Percentiles rank a stretch among this genome's conserved stretches.
Conservation (phyloP, 2,888 invertebrate genomes). For the Quadroppia sp. region DNA sequence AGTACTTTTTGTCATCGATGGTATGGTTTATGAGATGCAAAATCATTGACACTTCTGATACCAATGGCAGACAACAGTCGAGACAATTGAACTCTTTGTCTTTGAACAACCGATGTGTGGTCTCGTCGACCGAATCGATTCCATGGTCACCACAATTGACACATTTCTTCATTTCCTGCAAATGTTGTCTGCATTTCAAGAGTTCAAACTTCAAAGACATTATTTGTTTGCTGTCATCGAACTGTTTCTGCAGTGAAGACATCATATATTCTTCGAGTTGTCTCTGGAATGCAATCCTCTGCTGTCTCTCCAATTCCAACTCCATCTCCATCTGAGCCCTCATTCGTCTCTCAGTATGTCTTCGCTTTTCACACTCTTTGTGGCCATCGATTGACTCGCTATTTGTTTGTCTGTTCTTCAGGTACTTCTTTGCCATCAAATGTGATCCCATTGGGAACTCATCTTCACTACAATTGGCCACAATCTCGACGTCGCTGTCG, state of each 20-base stretch:
- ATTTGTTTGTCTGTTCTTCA: neutral
- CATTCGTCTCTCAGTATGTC: neutral
- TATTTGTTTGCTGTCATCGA: constrained; percentile 17
- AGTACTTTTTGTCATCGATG: constrained; percentile 4
- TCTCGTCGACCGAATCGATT: neutral
- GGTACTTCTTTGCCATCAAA: constrained; percentile 9
- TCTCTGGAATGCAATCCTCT: constrained; percentile 16
- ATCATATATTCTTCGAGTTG: constrained; percentile 16
- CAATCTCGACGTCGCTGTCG: neutral
- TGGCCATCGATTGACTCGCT: neutral
- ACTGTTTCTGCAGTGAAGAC: neutral
- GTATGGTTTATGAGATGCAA: constrained; percentile 22
- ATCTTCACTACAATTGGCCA: neutral
- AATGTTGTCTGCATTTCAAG: constrained; percentile 20
- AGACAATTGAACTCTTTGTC: constrained; percentile 1
- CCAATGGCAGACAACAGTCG: neutral
- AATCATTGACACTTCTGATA: constrained; percentile 24
- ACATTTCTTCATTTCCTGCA: neutral
- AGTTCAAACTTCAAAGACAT: constrained; percentile 9
- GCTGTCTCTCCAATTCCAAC: constrained; percentile 12
- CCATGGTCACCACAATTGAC: neutral
- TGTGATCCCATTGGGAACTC: constrained; percentile 16
- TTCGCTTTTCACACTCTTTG: neutral
- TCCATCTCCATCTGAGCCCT: neutral
- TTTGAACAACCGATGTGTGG: neutral